A percentile compares a stretch with the other conserved stretches of the same genome.
Conservation (phyloP, 1,140 invertebrate genomes). For the Lutraria rhynchaena region DNA sequence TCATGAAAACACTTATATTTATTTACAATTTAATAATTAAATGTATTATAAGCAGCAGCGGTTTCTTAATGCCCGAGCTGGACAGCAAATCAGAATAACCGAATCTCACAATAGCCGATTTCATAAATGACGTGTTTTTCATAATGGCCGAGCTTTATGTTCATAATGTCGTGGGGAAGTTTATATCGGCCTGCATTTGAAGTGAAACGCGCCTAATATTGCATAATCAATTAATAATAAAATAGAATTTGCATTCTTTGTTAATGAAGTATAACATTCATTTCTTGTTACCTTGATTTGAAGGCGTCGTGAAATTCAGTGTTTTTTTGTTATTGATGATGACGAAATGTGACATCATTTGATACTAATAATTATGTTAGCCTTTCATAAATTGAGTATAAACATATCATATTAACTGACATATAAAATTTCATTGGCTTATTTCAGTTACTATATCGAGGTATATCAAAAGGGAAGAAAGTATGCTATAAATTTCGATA, state of each 20-base stretch:
- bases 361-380: neutral
- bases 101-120: too few species aligned
- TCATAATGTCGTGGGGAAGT: too few species aligned
- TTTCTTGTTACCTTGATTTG: neutral
- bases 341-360: neutral
- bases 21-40: neutral
- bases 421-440: neutral
- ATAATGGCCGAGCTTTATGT: too few species aligned
- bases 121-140: too few species aligned
- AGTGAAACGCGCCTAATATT: too few species aligned
- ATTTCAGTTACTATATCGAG: conserved; percentile 31
- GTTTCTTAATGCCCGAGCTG: neutral
- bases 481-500: conserved; percentile 19
- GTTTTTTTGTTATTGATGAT: neutral
- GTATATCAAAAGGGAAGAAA: conserved; percentile 24
- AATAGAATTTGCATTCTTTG: neutral
- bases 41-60: neutral
- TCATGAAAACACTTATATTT: neutral
- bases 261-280: neutral
- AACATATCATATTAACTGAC: neutral
- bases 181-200: too few species aligned
- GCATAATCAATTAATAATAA: too few species aligned
- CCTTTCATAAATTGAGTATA: neutral
- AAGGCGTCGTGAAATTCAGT: neutral
- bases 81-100: neutral